phyloP scores from a whole-genome alignment of 2,888 invertebrate species.

The Hartigia nigra region DNA sequence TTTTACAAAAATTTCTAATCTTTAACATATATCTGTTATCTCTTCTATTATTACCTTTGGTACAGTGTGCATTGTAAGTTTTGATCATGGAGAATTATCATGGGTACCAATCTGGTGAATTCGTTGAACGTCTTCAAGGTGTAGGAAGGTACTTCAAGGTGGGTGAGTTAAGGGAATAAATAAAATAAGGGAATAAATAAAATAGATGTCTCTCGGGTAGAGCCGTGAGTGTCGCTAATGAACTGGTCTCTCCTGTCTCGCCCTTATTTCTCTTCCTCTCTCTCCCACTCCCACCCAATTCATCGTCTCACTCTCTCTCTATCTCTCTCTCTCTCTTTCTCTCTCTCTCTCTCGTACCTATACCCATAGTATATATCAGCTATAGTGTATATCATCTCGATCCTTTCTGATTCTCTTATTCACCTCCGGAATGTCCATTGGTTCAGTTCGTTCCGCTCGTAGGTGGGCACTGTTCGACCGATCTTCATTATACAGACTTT shows the following conservation, averaged over 20 bases:
- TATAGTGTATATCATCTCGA: not conserved
- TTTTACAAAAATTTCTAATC: too few species aligned
- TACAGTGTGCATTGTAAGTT: not conserved
- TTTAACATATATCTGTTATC: not conserved
- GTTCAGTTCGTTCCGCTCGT: not conserved
- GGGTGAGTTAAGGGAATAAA: slow-evolving; percentile 14
- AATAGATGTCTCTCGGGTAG: slow-evolving; percentile 58
- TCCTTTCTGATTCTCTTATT: not conserved
- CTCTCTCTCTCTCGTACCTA: slow-evolving; percentile 33
- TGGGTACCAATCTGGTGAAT: not conserved
- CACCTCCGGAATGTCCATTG: not conserved
- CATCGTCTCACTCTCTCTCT: slow-evolving; percentile 21
- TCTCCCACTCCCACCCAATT: not conserved
- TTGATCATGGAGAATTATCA: not conserved
- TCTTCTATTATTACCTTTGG: not conserved
- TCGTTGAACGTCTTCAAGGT: not conserved
- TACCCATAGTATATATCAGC: not conserved
- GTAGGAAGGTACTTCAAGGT: slow-evolving; percentile 10
- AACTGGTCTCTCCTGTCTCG: slow-evolving; percentile 60
- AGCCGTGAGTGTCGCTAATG: slow-evolving; percentile 61
- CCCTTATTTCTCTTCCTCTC: slow-evolving; percentile 31
- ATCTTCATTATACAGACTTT: slow-evolving; percentile 59
- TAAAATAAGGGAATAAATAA: slow-evolving; percentile 55
- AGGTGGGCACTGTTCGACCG: slow-evolving; percentile 46
- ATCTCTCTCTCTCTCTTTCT: too few species aligned